Evolutionary conservation across 2,113 vertebrate species (phyloP), one percentile per base, ranked within the genome.

Genomic region (Baryphthengus martii): DNA sequence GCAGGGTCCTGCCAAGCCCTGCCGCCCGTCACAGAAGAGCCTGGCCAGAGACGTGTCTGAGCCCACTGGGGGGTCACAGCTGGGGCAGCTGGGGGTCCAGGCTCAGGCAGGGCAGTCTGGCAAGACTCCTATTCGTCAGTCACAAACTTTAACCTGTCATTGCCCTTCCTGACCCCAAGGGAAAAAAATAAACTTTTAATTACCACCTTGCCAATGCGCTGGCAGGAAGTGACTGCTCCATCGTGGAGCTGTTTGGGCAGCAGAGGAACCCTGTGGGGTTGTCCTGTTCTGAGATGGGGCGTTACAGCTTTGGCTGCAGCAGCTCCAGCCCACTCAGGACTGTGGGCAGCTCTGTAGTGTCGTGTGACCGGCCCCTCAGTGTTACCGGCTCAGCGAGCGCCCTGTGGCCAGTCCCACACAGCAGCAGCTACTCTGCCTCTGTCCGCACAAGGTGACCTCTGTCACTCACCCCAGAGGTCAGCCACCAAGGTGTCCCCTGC

Each of bases 401-500:
- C 18, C 24, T 50, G 53, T n/a, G 42, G 25, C 40, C 31, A 0
- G 35, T 5, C 37, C 15, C 6, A 19, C 17, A 2, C 2, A 26
- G 66, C 31, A 33, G 4, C n/a, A 24, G 72, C 73, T 18, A 47
- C 39, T 35, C 80, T 37, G 5, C 21, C 68, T 23, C 24, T 28
- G 42, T 62, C 40, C 0, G 1, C 21, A 3, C 17, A 3, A 1
- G 16, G 4, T 6, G 58, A 23, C 17, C 3, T 1, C 31, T 12
- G 20, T 24, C 19, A 2, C 0, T 3, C 17, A 11, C 44, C 28
- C 0, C 11, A 15, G 62, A 20, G 52, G 6, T 6, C 1, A 1
- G 26, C 21, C 40, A 37, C 50, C 3, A 15, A 3, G 13, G 7
- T 11, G 7, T 11, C 29, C 65, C 31, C 7, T n/a, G n/a, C 6